Evolutionary conservation across 2,113 vertebrate species (phyloP), one percentile per base, ranked within the genome.

Genomic region (Axis porcinus): DNA sequence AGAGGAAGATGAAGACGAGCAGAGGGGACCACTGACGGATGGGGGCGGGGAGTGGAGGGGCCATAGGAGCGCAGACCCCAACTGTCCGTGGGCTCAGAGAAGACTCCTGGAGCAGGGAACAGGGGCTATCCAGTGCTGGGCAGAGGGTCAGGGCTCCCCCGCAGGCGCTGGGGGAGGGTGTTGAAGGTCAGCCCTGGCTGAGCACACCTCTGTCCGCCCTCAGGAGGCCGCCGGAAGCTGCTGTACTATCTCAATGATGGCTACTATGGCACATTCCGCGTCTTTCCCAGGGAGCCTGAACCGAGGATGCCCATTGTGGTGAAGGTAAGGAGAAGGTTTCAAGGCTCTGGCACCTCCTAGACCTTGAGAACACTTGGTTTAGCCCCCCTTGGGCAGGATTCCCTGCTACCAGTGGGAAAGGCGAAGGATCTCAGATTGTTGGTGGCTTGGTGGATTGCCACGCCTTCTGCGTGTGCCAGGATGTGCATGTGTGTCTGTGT

Each of bases 391-490:
- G 47, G 21, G 36, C 54, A 27, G 25, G 76, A 11, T 1, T 64
- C 33, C 36, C 54, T 36, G 12, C 25, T 36, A 27, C 12, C 36
- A 45, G 54, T 55, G 28, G 21, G 58, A 12, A 12, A 50, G 50
- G 15, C 0, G 5, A 43, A 55, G 58, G 93, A 70, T 27, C 79
- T 86, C 82, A 3, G 36, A 13, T 54, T 27, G 28, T 2, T 4
- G 14, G 2, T 23, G 79, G 33, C 50, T 78, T 40, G 82, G n/a
- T 2, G 28, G 50, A 6, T 25, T 12, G 11, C 7, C 45, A 30
- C 3, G 0, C 10, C 82, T 3, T 4, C 1, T 36, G 30, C 11
- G 0, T 15, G 33, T 15, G 16, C 3, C 2, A 78, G n/a, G 27
- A 3, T 5, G 12, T 1, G 4, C 12, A 25, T 0, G 1, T 4